Evolutionary conservation across 2,113 vertebrate genomes (phyloP).

Genomic region (Phylloscopus trochiloides): DNA sequence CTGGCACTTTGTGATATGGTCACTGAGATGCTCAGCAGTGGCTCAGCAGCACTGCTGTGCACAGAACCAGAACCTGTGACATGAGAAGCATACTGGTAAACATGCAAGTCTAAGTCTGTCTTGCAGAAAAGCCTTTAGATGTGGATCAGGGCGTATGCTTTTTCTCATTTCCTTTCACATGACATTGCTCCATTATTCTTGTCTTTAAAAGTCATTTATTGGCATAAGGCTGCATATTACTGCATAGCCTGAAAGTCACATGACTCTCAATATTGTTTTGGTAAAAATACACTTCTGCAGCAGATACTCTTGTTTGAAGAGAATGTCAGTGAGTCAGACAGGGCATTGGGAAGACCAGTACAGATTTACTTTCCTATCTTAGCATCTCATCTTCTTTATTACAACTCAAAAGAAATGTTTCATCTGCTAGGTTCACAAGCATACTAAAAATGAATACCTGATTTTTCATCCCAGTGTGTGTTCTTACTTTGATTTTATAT

Average conservation of each 20-base stretch:
- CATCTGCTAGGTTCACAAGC: neutral
- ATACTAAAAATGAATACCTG: neutral
- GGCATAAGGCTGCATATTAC: neutral
- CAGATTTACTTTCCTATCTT: neutral
- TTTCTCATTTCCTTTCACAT: conserved; percentile 50
- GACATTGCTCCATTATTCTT: conserved; percentile 19
- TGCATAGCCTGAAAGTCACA: neutral
- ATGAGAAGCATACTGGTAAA: neutral
- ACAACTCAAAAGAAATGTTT: neutral
- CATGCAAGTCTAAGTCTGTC: neutral
- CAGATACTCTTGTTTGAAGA: neutral
- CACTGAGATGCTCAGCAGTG: neutral
- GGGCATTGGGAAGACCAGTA: neutral
- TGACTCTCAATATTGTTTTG: neutral
- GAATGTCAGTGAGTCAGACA: neutral
- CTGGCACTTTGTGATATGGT: rapidly evolving
- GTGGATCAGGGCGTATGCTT: neutral
- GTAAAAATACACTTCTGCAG: neutral
- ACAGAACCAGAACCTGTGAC: neutral
- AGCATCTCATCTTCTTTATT: neutral
- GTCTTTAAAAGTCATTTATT: neutral
- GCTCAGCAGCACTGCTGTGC: neutral
- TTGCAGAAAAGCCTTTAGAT: neutral
- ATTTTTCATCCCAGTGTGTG: neutral
- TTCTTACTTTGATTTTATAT: neutral